phyloP scores from a whole-genome alignment of 1,140 invertebrate species.

The Drosophila littoralis region DNA sequence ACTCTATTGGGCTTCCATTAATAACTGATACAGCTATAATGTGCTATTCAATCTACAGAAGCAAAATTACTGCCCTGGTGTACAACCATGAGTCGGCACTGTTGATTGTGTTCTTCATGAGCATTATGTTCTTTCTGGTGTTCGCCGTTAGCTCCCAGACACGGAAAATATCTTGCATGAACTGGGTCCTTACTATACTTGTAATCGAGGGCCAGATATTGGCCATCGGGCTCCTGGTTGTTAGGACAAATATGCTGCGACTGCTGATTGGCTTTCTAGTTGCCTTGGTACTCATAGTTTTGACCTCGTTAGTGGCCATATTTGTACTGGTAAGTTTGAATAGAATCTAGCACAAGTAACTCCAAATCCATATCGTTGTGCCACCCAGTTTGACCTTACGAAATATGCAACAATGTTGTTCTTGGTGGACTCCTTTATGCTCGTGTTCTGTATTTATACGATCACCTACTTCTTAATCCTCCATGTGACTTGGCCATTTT shows the following conservation, averaged over 20 bases:
- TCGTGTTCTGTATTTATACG: conserved; percentile 46
- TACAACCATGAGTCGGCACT: conserved; percentile 6
- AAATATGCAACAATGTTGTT: conserved; percentile 18
- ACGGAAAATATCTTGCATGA: background rate
- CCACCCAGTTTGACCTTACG: conserved; percentile 50
- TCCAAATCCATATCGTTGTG: background rate
- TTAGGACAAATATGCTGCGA: background rate
- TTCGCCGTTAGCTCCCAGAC: conserved; percentile 20
- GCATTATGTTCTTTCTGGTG: conserved; percentile 15
- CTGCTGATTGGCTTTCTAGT: conserved; percentile 17
- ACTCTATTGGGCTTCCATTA: background rate
- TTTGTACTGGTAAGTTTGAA: conserved; percentile 38
- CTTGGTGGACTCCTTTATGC: conserved; percentile 13
- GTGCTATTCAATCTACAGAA: background rate
- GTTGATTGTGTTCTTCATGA: conserved; percentile 13
- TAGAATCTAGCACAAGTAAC: background rate
- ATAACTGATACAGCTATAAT: too few relatives aligned
- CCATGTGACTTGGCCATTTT: conserved; percentile 18
- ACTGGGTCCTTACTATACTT: conserved; percentile 4
- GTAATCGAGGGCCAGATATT: conserved; percentile 39
- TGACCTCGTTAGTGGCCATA: background rate
- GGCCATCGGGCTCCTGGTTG: conserved; percentile 12
- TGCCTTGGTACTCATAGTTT: conserved; percentile 8
- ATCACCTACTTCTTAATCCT: conserved; percentile 25
- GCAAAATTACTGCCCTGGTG: background rate